Base-by-base conservation (phyloP, 2,797 vertebrate genomes). In the Sebastes wilsoni region DNA sequence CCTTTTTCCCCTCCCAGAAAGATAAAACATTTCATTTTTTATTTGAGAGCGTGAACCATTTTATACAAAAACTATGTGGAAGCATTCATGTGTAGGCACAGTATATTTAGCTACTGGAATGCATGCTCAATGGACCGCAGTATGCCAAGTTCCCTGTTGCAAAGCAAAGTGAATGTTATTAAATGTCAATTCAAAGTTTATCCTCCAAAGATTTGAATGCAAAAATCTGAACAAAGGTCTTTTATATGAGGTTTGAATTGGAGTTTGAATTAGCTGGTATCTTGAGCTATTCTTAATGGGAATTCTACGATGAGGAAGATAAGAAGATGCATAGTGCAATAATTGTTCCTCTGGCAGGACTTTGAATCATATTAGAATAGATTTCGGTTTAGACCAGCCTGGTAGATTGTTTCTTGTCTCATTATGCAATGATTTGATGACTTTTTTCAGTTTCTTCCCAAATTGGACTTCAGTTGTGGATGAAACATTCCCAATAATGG, bases 401-500 rank as follows among this genome's bases (percentile, higher is more conserved):
- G 28, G 5, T 61, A 20, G 25, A 64, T 78, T 60, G 55, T 36
- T 58, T 58, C 12, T 61, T 27, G 66, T 28, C 34, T 72, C 54
- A 61, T 32, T 36, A 49, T 79, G 28, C 42, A 18, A 18, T 56
- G 30, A 58, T 82, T 32, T 69, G 32, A 75, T 49, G 10, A 30
- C 27, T 16, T 46, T 73, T 66, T 74, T 20, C 38, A 28, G 1
- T 62, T 71, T 64, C 25, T 58, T 28, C 13, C 1, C 46, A 49
- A 70, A 75, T 77, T 60, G 55, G 36, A 75, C 54, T 59, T 12
- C 70, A 71, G 28, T 7, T 69, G 49, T 60, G 23, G 71, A 28
- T 82, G 20, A 52, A 59, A 65, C 12, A 10, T 61, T 46, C 32
- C 23, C 54, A 32, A 62, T 54, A 61, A 3, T 54, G 4, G 4